Conservation (phyloP, 2,888 invertebrate genomes). For the Drosophila recens region DNA sequence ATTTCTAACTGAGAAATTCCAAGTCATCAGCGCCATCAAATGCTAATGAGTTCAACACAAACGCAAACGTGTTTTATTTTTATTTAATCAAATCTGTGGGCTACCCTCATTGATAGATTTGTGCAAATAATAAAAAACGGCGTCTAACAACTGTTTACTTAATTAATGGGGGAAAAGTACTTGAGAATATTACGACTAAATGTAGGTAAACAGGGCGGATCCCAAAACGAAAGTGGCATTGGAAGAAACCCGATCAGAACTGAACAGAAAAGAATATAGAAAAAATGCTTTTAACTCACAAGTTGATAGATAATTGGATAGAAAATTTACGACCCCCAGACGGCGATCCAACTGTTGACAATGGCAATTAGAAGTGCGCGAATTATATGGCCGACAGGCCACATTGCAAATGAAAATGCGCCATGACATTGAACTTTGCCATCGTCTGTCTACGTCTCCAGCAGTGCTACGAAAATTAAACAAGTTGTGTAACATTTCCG, state of each 20-base stretch:
- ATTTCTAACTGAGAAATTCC: conserved; percentile 41
- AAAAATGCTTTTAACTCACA: conserved; percentile 43
- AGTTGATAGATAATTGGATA: conserved; percentile 32
- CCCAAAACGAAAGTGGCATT: conserved; percentile 47
- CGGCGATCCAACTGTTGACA: conserved; percentile 58
- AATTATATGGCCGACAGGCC: conserved; percentile 27
- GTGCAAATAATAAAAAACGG: conserved; percentile 39
- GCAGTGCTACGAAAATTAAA: conserved; percentile 14
- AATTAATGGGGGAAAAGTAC: conserved; percentile 70
- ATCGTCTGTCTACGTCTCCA: not conserved
- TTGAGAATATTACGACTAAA: conserved; percentile 34
- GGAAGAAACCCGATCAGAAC: conserved; percentile 11
- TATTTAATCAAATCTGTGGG: conserved; percentile 45
- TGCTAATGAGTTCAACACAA: conserved; percentile 66
- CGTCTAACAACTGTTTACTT: conserved; percentile 54
- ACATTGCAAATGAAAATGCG: conserved; percentile 13
- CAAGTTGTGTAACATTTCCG: conserved; percentile 41
- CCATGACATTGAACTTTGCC: conserved; percentile 53
- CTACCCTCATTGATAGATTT: conserved; percentile 53
- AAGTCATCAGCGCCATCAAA: conserved; percentile 43
- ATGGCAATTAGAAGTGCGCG: conserved; percentile 67
- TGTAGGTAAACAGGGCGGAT: conserved; percentile 54
- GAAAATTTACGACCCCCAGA: conserved; percentile 17
- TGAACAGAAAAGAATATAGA: conserved; percentile 16
- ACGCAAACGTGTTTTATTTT: conserved; percentile 44